Base-by-base conservation (phyloP, 2,797 vertebrate species). In the Pagetopsis macropterus region DNA sequence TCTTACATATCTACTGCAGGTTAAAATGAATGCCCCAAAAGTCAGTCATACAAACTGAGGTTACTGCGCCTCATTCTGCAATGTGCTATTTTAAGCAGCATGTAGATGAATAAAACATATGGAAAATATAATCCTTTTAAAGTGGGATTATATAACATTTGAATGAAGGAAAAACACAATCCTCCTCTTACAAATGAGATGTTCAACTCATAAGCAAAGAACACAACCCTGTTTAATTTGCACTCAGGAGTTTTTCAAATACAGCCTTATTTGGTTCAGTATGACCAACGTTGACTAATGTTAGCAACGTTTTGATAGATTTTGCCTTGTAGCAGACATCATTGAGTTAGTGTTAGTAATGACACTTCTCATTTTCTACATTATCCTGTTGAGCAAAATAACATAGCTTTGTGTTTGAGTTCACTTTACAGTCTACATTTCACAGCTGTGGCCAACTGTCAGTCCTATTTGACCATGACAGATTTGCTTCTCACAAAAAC, bases 361-460 rank as follows among this genome's bases (percentile, higher is more conserved):
- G 57, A 23, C 19, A 43, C 19, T 43, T 43, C n/a, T 41, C 43
- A 15, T 59, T n/a, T 40, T 40, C 33, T 55, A 10, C n/a, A 14
- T 55, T 45, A 46, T 46, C 16, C 0, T 16, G n/a, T 23, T 69
- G 2, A 41, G 46, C 4, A n/a, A 46, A 66, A 0, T 2, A 37
- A 37, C 2, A 59, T 69, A 41, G 19, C 31, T 50, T 59, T 61
- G 43, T 45, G 58, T 46, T 40, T 48, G 46, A 51, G 31, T 50
- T 60, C 7, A 46, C 43, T 27, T 27, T 21, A 60, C 21, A 17
- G 15, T 49, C 56, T 56, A n/a, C 17, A 46, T 55, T 14, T 13
- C 15, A 46, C 2, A 3, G 52, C 45, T 72, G 21, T 49, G 23
- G 12, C 58, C 23, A 7, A 37, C 33, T n/a, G 9, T 23, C 21